Conservation (phyloP, 2,797 vertebrate genomes). For the Sebastes vulpes region DNA sequence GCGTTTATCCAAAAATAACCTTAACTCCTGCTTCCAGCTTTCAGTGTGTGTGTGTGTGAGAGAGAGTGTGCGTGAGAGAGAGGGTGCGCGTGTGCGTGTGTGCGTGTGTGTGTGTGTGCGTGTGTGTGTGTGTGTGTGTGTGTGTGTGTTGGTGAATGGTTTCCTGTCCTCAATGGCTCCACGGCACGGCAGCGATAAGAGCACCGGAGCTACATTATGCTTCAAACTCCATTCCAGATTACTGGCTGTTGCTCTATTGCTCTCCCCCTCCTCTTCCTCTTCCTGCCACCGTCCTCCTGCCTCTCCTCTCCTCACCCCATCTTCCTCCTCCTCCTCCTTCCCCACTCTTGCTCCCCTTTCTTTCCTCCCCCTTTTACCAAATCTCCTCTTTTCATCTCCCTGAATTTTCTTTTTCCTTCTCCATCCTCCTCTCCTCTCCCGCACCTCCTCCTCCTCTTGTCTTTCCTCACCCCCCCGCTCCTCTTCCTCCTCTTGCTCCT, state of each 20-base stretch:
- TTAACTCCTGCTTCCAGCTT: neutral
- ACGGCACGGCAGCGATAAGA: conserved; percentile 72
- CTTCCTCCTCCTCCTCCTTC: neutral
- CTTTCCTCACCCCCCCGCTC: neutral
- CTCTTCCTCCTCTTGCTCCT: neutral
- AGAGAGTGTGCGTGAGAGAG: neutral
- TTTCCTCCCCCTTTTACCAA: neutral
- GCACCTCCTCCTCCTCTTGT: no score
- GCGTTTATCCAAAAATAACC: neutral
- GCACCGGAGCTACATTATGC: conserved; percentile 49
- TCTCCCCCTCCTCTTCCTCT: neutral
- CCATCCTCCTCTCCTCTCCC: no score
- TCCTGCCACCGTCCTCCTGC: neutral
- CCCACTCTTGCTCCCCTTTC: neutral
- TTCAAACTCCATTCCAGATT: conserved; percentile 52
- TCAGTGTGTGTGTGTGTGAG: neutral
- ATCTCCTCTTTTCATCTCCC: neutral
- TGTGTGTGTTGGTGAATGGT: neutral
- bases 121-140: conserved; percentile 8
- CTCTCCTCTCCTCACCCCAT: neutral
- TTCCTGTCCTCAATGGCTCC: conserved; percentile 66
- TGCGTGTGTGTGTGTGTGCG: neutral
- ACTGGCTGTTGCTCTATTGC: neutral
- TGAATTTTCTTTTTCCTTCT: no score
- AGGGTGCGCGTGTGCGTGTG: neutral